Base-by-base conservation (phyloP, 2,113 vertebrate genomes). In the Choloepus hoffmanni region DNA sequence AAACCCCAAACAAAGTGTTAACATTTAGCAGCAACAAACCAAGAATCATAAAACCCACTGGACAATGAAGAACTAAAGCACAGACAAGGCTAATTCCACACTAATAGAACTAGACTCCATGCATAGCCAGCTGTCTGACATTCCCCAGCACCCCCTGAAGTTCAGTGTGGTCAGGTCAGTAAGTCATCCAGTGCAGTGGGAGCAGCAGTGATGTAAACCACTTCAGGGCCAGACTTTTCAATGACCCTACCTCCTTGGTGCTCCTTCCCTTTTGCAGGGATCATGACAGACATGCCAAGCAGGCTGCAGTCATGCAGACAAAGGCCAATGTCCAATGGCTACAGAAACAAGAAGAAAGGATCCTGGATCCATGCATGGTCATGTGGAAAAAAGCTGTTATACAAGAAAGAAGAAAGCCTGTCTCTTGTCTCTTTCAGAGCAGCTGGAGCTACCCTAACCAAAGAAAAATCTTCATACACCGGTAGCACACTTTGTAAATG, bases 41-140 rank as follows among this genome's bases (percentile, higher is more conserved):
- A 50, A 73, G 50, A 43, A n/a, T 60, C 36, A 4, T 3, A 24
- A 89, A 50, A 21, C 30, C 67, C 24, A 5, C 7, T 14, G 28
- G 65, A 53, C 21, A 4, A 45, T 26, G 28, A 18, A 82, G 40
- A 79, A 68, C 18, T 45, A 15, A 53, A 50, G 18, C 24, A 86
- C 1, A 28, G 43, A 58, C 53, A 53, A 48, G 1, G 7, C 60
- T 53, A 40, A 14, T 0, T 30, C 28, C 24, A 4, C 26, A 53
- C 50, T 13, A 74, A 28, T 4, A 4, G 58, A 67, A 67, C 10
- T 15, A 19, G 60, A 5, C 15, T 10, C 15, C 24, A 7, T 0
- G 10, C 12, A 40, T 1, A 1, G 70, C 1, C 53, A 58, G 45
- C 9, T 5, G 5, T n/a, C 30, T 2, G 4, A 55, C 70, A 36